These are phyloP conservation scores for Anastrepha ludens DNA, from an alignment of 1,140 invertebrate species.

Conservation along the genomic window DNA sequence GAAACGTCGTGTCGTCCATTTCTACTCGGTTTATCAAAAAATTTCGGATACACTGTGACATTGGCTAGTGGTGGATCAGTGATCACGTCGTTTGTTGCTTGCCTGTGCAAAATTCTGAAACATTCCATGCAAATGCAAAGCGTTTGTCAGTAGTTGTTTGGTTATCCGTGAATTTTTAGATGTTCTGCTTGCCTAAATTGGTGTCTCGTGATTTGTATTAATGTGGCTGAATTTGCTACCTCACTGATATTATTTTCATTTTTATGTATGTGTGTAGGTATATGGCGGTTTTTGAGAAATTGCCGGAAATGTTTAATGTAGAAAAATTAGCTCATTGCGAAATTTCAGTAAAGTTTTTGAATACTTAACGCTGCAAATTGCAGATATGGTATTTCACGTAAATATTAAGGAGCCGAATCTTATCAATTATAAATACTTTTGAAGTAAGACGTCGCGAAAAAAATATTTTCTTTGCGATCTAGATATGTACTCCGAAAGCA, in stretches of 20 bases:
- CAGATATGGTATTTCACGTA: too few species aligned
- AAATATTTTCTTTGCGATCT: too few species aligned
- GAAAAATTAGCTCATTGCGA: slow-evolving; percentile 4
- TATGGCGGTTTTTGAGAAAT: neutral
- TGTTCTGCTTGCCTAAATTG: neutral
- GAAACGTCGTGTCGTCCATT: slow-evolving; percentile 12
- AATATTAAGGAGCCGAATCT: too few species aligned
- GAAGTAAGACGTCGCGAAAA: too few species aligned
- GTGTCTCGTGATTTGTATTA: slow-evolving; percentile 17
- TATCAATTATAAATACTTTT: too few species aligned
- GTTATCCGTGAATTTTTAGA: neutral
- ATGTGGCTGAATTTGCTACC: neutral
- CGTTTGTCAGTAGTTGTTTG: neutral
- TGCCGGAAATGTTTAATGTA: slow-evolving; percentile 39
- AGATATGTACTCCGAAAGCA: too few species aligned
- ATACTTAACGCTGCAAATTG: neutral
- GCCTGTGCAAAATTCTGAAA: neutral
- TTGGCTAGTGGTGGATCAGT: neutral
- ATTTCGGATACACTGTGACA: neutral
- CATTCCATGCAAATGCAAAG: neutral
- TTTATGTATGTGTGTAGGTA: neutral
- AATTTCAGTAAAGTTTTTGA: neutral
- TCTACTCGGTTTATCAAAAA: neutral
- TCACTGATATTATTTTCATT: neutral
- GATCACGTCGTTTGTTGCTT: neutral